Percentiles rank a stretch among this genome's conserved stretches.
phyloP scores from a whole-genome alignment of 2,797 vertebrate species.

The Scomberomorus guttatus region DNA sequence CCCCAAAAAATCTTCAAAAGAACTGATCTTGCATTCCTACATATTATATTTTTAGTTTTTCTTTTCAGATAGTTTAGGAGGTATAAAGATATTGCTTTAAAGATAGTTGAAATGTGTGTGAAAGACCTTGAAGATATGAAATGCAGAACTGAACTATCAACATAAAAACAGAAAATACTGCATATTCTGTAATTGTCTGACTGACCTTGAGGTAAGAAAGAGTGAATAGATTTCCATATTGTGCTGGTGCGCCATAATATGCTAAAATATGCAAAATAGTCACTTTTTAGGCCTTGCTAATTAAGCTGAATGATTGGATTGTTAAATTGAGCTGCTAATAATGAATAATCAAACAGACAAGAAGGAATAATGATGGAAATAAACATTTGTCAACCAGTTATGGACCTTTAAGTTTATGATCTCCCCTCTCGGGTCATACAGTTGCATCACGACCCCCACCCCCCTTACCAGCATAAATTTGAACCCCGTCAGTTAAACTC shows the following conservation, averaged over 20 bases:
- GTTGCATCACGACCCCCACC: not conserved
- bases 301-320: not conserved
- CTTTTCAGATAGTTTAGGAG: no score
- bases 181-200: not conserved
- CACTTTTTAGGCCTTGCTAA: not conserved
- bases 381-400: not conserved
- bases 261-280: not conserved
- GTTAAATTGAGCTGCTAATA: not conserved
- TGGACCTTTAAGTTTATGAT: not conserved
- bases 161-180: not conserved
- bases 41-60: no score
- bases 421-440: not conserved
- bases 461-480: not conserved
- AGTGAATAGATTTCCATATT: not conserved
- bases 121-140: slow-evolving; percentile 3
- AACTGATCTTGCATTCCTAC: not conserved
- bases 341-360: not conserved
- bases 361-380: not conserved
- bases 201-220: slow-evolving; percentile 10
- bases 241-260: not conserved
- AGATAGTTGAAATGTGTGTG: not conserved
- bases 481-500: not conserved
- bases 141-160: not conserved
- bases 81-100: no score
- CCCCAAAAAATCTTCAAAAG: no score